These are phyloP conservation scores for Rhogogaster chlorosoma DNA, from an alignment of 2,888 invertebrate species.

Conservation along the genomic window DNA sequence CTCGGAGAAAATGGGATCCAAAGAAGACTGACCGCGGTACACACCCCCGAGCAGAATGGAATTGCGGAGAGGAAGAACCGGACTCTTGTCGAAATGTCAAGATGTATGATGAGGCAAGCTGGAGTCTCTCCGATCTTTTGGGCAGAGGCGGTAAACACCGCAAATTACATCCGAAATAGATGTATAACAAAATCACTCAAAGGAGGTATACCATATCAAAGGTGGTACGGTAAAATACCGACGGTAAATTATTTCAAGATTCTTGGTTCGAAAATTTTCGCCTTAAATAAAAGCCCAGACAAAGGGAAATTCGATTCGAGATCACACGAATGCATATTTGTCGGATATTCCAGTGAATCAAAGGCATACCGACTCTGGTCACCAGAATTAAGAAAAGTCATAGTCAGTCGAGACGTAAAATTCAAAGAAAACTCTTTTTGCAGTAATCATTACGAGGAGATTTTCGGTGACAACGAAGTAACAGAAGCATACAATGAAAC, in stretches of 20 bases:
- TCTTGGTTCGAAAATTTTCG: slow-evolving; percentile 50
- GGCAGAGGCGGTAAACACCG: slow-evolving; percentile 64
- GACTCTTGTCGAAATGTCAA: slow-evolving; percentile 62
- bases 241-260: slow-evolving; percentile 42
- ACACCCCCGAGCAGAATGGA: slow-evolving; percentile 66
- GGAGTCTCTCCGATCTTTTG: slow-evolving; percentile 52
- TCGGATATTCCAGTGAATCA: slow-evolving; percentile 58
- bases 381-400: slow-evolving; percentile 55
- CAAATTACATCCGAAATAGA: slow-evolving; percentile 63
- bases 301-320: slow-evolving; percentile 59
- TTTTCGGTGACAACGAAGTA: background rate
- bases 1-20: slow-evolving; percentile 61
- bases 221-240: slow-evolving; percentile 53
- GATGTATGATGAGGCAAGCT: slow-evolving; percentile 61
- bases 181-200: slow-evolving; percentile 56
- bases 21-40: slow-evolving; percentile 59
- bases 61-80: slow-evolving; percentile 65
- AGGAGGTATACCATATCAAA: slow-evolving; percentile 56
- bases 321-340: slow-evolving; percentile 56
- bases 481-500: too few relatives aligned
- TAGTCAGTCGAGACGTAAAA: slow-evolving; percentile 58
- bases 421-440: slow-evolving; percentile 48
- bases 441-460: background rate
- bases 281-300: slow-evolving; percentile 55
- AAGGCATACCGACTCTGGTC: slow-evolving; percentile 63